Base-by-base conservation (phyloP, 53 echinoderm and acorn worm genomes). In the Holothuria scabra region DNA sequence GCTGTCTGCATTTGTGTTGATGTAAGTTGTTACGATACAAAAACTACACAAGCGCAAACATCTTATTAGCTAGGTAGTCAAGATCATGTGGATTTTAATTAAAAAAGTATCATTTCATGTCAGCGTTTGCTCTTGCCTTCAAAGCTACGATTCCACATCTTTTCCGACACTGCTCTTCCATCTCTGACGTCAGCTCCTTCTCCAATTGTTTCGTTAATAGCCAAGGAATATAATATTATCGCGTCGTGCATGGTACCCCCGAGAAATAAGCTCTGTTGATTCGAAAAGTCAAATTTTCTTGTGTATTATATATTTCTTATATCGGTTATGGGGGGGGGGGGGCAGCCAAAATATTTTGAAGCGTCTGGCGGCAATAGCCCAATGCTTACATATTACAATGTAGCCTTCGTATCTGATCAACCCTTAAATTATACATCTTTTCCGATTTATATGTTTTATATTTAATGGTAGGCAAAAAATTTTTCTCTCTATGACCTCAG, bases 81-180 rank as follows among this genome's bases (percentile, higher is more conserved):
- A 52, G 11, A 52, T 52, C 52, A 52, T 52, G 56, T 9, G 4
- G 26, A 80, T 2, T 28, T 80, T 26, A 12, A 48, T 48, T 52
- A 52, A 16, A 8, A 16, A 7, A 44, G 44, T 16, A 18, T 19
- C 9, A 8, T 31, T 31, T 56, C 52, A 28, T 37, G n/a, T 0
- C 0, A 25, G 18, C 14, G 52, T 52, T 52, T 52, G 52, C 18
- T 52, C 41, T 37, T 76, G 86, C 92, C 92, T 86, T 75, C 28
- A 41, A 92, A 92, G 14, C 86, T 86, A 8, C 76, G 76, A 70
- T 92, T 92, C 92, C 92, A 92, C 92, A 92, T 92, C 86, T 83
- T 89, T 34, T 84, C 30, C 2, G 89, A 81, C 13, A 92, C 48
- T 22, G 60, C 69, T 0, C 66, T 57, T 8, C 92, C 92, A 55